phyloP scores from a whole-genome alignment of 1,140 invertebrate species.

The Trinorchestia longiramus region DNA sequence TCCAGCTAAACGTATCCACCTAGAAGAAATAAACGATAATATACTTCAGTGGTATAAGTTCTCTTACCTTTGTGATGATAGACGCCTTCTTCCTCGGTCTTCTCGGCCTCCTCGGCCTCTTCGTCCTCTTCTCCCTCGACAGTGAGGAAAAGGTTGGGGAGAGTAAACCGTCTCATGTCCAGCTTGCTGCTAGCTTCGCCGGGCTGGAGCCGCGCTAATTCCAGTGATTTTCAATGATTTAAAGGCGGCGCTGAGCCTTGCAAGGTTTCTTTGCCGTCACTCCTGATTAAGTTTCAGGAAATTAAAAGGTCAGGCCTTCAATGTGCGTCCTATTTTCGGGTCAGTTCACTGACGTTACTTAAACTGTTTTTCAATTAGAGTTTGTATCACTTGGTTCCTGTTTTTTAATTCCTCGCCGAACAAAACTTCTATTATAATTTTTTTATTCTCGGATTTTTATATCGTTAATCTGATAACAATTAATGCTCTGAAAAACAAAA shows the following conservation, averaged over 20 bases:
- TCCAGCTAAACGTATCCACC: too few species aligned
- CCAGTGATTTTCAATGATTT: not conserved
- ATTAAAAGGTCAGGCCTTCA: not conserved
- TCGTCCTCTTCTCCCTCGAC: constrained; percentile 32
- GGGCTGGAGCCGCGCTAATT: not conserved
- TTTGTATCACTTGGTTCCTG: not conserved
- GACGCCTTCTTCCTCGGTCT: constrained; percentile 2
- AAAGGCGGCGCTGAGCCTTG: not conserved
- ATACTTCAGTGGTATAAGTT: not conserved
- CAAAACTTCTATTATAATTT: too few species aligned
- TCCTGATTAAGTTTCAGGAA: not conserved
- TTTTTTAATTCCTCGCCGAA: too few species aligned
- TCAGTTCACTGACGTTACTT: not conserved
- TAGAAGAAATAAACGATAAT: too few species aligned
- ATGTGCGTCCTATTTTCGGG: not conserved
- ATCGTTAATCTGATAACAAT: too few species aligned
- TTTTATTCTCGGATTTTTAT: too few species aligned
- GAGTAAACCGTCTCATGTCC: constrained; percentile 33
- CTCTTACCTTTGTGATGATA: constrained; percentile 36
- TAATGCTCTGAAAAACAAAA: too few species aligned
- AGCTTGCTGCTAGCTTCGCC: not conserved
- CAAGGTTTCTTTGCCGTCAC: not conserved
- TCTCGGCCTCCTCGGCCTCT: not conserved
- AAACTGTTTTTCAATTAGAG: not conserved
- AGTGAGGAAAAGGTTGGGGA: constrained; percentile 36